These are phyloP conservation scores for Amphiura filiformis DNA, from an alignment of 35 echinoderm and acorn worm species.

Conservation along the genomic window DNA sequence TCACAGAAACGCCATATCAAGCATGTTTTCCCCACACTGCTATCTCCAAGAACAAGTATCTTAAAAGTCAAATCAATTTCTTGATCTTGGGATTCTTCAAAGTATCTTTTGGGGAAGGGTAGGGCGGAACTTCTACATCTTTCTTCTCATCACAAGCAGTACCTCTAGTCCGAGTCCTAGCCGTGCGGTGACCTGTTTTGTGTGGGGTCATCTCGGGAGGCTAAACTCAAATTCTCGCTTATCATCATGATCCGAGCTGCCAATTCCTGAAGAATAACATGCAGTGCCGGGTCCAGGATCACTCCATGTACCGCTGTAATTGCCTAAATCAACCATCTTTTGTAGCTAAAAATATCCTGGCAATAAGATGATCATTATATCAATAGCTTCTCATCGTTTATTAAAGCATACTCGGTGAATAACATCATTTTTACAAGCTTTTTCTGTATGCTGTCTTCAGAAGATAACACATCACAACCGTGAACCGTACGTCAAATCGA, in stretches of 20 bases:
- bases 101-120: neutral
- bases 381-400: too few species aligned
- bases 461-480: too few species aligned
- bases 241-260: neutral
- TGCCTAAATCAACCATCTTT: neutral
- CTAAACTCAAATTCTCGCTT: neutral
- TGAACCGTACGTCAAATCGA: too few species aligned
- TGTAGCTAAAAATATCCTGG: too few species aligned
- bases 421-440: too few species aligned
- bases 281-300: neutral
- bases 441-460: too few species aligned
- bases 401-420: too few species aligned
- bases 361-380: too few species aligned
- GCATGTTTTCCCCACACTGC: conserved; percentile 61
- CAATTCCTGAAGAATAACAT: neutral
- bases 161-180: neutral
- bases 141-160: neutral
- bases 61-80: conserved; percentile 46
- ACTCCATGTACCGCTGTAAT: neutral
- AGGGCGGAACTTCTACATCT: neutral
- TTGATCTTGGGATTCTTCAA: neutral
- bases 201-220: neutral
- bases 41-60: conserved; percentile 63
- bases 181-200: neutral
- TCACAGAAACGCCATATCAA: conserved; percentile 65